Conservation (phyloP, 2,888 invertebrate genomes). For the Matsumyia berberina region DNA sequence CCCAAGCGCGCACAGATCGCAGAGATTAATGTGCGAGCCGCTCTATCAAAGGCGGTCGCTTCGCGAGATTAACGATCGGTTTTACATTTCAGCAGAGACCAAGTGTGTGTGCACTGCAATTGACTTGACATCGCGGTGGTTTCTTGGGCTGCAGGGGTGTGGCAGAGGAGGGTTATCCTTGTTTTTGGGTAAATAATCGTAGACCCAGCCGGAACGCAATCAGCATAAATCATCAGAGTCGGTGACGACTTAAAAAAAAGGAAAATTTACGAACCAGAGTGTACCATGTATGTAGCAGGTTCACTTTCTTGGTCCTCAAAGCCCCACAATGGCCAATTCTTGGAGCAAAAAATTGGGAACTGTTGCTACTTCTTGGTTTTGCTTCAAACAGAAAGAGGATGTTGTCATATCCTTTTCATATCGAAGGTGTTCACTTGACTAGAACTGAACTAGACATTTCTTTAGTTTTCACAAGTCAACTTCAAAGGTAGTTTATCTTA, state of each 20-base stretch:
- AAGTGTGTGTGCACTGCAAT: slow-evolving; percentile 38
- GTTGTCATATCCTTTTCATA: too few relatives aligned
- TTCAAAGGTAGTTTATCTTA: too few relatives aligned
- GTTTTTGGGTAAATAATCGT: slow-evolving; percentile 39
- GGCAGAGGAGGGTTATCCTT: slow-evolving; percentile 20
- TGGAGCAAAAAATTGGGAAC: too few relatives aligned
- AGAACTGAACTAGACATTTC: too few relatives aligned
- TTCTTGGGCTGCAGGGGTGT: slow-evolving; percentile 13
- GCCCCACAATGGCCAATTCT: too few relatives aligned
- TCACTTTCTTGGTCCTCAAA: neutral
- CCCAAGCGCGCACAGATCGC: slow-evolving; percentile 41
- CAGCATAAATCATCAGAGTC: slow-evolving; percentile 62
- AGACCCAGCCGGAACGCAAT: slow-evolving; percentile 48
- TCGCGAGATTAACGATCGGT: slow-evolving; percentile 65
- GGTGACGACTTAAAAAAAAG: neutral
- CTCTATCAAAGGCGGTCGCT: slow-evolving; percentile 67
- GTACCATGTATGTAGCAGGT: neutral
- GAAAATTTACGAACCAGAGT: too few relatives aligned
- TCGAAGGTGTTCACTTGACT: too few relatives aligned
- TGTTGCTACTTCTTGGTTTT: too few relatives aligned
- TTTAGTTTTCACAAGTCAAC: too few relatives aligned
- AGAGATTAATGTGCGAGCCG: slow-evolving; percentile 39
- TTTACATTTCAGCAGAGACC: slow-evolving; percentile 54
- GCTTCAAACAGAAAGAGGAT: too few relatives aligned
- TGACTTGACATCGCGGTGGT: slow-evolving; percentile 52